Evolutionary conservation across 2,888 invertebrate species (phyloP), one percentile per base, ranked within the genome.

Genomic region (Eupithecia abbreviata): DNA sequence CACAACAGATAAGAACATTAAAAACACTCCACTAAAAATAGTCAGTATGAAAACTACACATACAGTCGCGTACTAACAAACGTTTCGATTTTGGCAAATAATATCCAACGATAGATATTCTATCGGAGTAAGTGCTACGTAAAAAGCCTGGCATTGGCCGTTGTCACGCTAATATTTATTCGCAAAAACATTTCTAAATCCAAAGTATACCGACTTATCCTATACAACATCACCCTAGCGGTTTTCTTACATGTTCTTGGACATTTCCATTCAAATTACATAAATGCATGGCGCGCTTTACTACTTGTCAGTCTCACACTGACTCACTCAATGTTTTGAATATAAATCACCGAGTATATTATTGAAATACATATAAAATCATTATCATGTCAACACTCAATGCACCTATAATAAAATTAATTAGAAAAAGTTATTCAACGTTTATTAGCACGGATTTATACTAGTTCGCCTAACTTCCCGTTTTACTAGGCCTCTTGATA

Each of bases 381-480:
- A 9, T 15, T 51, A 42, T 68, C 45, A 2, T n/a, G 2, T n/a
- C 1, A 4, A 68, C 43, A 67, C n/a, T 15, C 2, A 67, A 67
- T 43, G 41, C 10, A 42, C 13, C 5, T 30, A 30, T 30, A 30
- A 30, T 30, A 30, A n/a, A n/a, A 30, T 30, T 15, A 10, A 10
- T 42, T 41, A 41, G 13, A 12, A 45, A 51, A 12, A 41, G 42
- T 30, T 72, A 71, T 74, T 42, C 77, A 77, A 72, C 72, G 74
- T 70, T 77, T 49, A 77, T 70, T 47, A 72, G 58, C 65, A 69
- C 68, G 62, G 41, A 10, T 42, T 49, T n/a, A 73, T 18, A 83
- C 81, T 83, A 83, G 83, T 81, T 81, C 79, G 47, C 77, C 82
- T 55, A 58, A 9, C 55, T 42, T 66, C 42, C 65, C 13, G 30